Percentiles rank a stretch among this genome's conserved stretches.
These are phyloP conservation scores for Pteromalus puparum DNA, from an alignment of 1,140 invertebrate species.

Conservation along the genomic window DNA sequence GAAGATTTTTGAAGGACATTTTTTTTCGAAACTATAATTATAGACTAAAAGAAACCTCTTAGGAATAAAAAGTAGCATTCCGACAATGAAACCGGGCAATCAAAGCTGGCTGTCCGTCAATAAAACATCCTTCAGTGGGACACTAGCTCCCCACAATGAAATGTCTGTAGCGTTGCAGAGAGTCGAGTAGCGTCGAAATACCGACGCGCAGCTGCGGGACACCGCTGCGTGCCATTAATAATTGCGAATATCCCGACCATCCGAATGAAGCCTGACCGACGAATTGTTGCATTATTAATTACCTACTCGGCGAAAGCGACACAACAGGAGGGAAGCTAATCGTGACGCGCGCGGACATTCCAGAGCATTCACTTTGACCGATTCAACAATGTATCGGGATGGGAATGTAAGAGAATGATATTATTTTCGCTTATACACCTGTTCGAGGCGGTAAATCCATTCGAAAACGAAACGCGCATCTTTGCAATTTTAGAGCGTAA, in stretches of 20 bases:
- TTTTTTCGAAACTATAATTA: neutral
- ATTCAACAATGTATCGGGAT: neutral
- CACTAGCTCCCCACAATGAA: neutral
- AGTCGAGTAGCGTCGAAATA: neutral
- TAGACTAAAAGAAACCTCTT: no score
- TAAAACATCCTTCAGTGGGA: slow-evolving; percentile 4
- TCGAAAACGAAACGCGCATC: no score
- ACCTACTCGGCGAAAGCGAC: slow-evolving; percentile 5
- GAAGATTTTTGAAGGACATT: no score
- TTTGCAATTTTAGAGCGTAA: neutral
- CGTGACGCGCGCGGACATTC: neutral
- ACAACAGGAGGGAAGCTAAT: neutral
- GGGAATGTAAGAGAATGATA: no score
- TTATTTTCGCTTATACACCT: no score
- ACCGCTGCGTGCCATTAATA: slow-evolving; percentile 7
- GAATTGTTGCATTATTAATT: slow-evolving; percentile 42
- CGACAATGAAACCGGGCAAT: neutral
- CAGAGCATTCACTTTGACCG: neutral
- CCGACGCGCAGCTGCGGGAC: neutral
- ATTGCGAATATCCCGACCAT: slow-evolving; percentile 14
- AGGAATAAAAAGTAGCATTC: no score
- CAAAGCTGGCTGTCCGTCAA: neutral
- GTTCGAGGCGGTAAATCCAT: no score
- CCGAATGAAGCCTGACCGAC: slow-evolving; percentile 26
- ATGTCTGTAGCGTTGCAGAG: neutral